Base-by-base conservation (phyloP, 2,888 invertebrate genomes). In the Yponomeuta sedellus region DNA sequence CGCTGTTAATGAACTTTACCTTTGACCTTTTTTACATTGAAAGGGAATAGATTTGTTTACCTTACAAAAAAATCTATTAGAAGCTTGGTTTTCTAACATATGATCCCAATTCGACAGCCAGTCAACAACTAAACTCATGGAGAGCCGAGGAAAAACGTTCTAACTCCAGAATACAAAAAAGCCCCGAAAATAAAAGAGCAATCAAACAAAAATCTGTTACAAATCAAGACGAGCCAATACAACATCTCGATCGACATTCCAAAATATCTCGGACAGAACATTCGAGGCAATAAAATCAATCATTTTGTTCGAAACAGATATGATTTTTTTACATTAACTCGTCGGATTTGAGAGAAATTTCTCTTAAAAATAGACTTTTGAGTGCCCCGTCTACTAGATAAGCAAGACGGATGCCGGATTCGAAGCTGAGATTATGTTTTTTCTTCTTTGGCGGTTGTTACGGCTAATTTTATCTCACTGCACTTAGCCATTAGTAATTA, bases 301-400 rank as follows among this genome's bases (percentile, higher is more conserved):
- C 90, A 89, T 84, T 81, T 83, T 77, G 76, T 71, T 73, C 72
- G 67, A 64, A 65, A 58, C 57, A 79, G 82, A 84, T 83, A 86
- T 80, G 83, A 81, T 81, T 79, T 86, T 88, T 87, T 88, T 87
- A 87, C 82, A 86, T 86, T 85, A 81, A 78, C 57, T 44, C 64
- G 64, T 25, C 59, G 68, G 67, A 64, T 67, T 67, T 64, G 66
- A 63, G 66, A 58, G 67, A 66, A 66, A 67, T 87, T 87, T 85
- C 74, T 81, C 82, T 85, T 86, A 87, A 88, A 88, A 88, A 88
- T 89, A 89, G 88, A 88, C 74, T 87, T 89, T 88, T 86, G 88
- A 88, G 88, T 88, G 88, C 82, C 81, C 74, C 70, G 72, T 68
- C 76, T 62, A 8, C 2, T 56, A 83, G 87, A 88, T 88, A 88